phyloP scores from a whole-genome alignment of 2,888 invertebrate genomes.

The Thysanoteuthis rhombus region DNA sequence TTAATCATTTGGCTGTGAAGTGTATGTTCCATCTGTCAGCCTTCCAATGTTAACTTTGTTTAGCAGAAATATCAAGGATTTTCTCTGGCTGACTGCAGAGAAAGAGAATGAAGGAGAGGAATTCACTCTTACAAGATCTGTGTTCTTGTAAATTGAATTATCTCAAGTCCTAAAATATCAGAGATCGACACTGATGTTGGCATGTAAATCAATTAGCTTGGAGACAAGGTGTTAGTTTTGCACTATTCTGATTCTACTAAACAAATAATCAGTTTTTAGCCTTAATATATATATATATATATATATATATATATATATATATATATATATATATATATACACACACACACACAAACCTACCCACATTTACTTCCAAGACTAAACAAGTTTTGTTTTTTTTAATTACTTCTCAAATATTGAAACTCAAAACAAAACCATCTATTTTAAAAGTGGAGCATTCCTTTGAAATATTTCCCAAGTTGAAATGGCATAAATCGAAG shows the following conservation, averaged over 20 bases:
- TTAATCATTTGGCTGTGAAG: not conserved
- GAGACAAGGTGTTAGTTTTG: not conserved
- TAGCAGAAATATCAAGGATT: not conserved
- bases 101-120: not conserved
- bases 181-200: not conserved
- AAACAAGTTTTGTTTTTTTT: too few species aligned
- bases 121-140: not conserved
- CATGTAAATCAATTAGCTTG: not conserved
- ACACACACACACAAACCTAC: not conserved
- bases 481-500: too few species aligned
- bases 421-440: too few species aligned
- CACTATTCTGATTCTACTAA: not conserved
- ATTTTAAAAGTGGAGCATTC: too few species aligned
- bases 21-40: not conserved
- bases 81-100: not conserved
- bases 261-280: not conserved
- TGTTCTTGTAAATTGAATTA: not conserved
- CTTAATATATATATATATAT: not conserved
- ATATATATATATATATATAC: not conserved
- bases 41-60: not conserved
- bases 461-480: too few species aligned
- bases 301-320: not conserved
- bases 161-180: not conserved
- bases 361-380: too few species aligned
- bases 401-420: too few species aligned